Evolutionary conservation across 2,113 vertebrate genomes (phyloP), one percentile per base, ranked within the genome.

Genomic region (Muntiacus muntjak): DNA sequence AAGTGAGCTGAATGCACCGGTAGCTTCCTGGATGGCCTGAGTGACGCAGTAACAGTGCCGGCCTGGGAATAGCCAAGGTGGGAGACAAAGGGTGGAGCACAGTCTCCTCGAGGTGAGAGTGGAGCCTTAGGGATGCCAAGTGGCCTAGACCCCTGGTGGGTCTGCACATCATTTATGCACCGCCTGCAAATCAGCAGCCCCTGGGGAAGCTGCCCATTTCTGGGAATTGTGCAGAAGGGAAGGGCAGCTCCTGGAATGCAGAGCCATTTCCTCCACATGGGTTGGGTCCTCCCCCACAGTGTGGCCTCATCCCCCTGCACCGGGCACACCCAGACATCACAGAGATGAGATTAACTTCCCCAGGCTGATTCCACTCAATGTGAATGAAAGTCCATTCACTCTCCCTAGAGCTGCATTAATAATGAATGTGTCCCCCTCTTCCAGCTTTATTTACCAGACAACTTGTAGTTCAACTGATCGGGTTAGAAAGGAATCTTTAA

Each of bases 201-300:
- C 36, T 21, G 47, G 97, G 91, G 94, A 92, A 95, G 91, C 97
- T 97, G 97, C 98, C 96, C 92, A 15, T 97, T 98, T 98, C 98
- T 98, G 97, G 97, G 95, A 98, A 98, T 98, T 98, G 98, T 98
- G 90, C 97, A 90, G 95, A 98, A 96, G 98, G 97, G 94, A 96
- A 97, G 97, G 97, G 97, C 97, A 96, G 96, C 96, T 95, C 83
- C 88, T 97, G 97, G 98, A 98, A 98, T 96, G 97, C 74, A 78
- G 57, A 97, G 97, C 95, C 47, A 26, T 97, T 98, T 98, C 97
- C 97, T 98, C 87, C 52, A 40, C 47, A 13, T 17, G 95, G 95
- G 89, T 55, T 88, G 95, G 96, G 87, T 89, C 25, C 30, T n/a
- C 78, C 81, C 78, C 91, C 93, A 1, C 45, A 71, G 0, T 16